Base-by-base conservation (phyloP, 2,797 vertebrate genomes). In the Malacoraja senta region DNA sequence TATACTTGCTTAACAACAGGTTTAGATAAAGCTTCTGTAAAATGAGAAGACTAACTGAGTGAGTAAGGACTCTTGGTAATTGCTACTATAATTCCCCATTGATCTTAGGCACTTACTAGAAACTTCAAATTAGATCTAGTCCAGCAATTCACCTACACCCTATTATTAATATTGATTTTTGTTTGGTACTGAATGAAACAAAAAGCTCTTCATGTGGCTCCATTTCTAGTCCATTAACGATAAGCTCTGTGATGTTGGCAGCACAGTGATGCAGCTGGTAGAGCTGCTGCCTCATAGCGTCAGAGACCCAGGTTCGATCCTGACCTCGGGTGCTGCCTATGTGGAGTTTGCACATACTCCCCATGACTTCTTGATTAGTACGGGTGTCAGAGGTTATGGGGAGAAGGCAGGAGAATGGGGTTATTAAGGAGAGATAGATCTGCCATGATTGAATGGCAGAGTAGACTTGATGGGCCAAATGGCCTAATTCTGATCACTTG, bases 91-190 rank as follows among this genome's bases (percentile, higher is more conserved):
- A 88, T 68, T 88, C 84, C n/a, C 84, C 84, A 68, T 88, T 68
- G 84, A 88, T 21, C 35, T 35, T 35, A 35, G 63, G n/a, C 61
- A 88, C 1, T 9, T 88, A 63, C 21, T 35, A 68, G n/a, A 21
- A 68, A 88, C 84, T 63, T 88, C n/a, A 68, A n/a, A 68, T 88
- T 88, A 88, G 61, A 88, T 68, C 61, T 88, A n/a, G 84, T 21
- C 84, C 61, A 88, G 17, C n/a, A 88, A 88, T 88, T 88, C n/a
- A 29, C 24, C 80, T 68, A 19, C 61, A 68, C 32, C 32, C 24
- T 88, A 17, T 68, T 32, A 88, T 88, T 88, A 68, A 88, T 32
- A 88, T 17, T 88, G n/a, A 88, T 88, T 19, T 88, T 17, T 68
- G 61, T 88, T 88, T 68, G 61, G 29, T 15, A 65, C 29, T 35